Evolutionary conservation across 2,113 vertebrate genomes (phyloP), one percentile per base, ranked within the genome.

Genomic region (Lamprotornis superbus): DNA sequence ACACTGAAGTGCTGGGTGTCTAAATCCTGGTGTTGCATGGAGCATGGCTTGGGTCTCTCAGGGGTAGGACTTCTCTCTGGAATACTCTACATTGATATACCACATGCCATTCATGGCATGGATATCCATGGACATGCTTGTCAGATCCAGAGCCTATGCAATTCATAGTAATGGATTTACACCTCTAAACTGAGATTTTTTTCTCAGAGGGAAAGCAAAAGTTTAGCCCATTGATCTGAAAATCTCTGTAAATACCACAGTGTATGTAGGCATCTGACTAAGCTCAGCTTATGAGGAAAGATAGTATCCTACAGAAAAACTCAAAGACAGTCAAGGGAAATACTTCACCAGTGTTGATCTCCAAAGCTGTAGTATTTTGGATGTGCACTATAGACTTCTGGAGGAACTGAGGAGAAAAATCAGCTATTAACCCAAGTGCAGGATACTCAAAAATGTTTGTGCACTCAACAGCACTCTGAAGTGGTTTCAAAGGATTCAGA

Each of bases 31-130:
- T 52, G 31, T 30, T 56, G 19, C 49, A 22, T 8, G 13, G n/a
- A 60, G 24, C 0, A 0, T 3, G 2, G 15, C 35, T n/a, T 16
- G 7, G 3, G 7, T 47, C 9, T 39, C 61, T 68, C 18, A 71
- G 24, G 21, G 35, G 12, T 3, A 60, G 25, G 35, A 63, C 10
- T 83, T 73, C 21, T 79, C 4, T 27, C 17, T 49, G 33, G 33
- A 67, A 16, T 31, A 46, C 5, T 68, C 14, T 24, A 28, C 9
- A 35, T 24, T 74, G 55, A 52, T 49, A 47, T 23, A 60, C 22
- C 24, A 11, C 37, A 18, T 31, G 22, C n/a, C 65, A 12, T 52
- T 30, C 37, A 7, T 22, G 21, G 6, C 27, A 15, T 21, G 28
- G 46, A 76, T 33, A 68, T 59, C 27, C 15, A 18, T 9, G 9